phyloP scores from a whole-genome alignment of 2,797 vertebrate genomes.

The Eleutherodactylus coqui region DNA sequence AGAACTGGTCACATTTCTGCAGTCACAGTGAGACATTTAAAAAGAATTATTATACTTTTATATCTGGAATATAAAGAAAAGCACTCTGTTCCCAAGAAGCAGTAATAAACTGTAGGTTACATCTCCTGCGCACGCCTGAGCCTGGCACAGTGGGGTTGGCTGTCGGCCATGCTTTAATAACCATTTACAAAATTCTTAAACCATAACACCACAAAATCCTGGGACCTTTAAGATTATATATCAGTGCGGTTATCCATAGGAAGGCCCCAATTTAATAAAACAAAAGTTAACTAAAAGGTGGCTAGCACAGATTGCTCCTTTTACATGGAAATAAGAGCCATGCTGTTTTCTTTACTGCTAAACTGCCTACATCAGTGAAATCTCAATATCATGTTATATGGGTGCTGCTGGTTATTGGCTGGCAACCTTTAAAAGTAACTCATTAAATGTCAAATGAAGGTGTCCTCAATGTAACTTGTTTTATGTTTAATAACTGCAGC shows the following conservation, averaged over 20 bases:
- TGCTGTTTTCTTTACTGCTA: constrained; percentile 8
- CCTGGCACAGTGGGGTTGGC: constrained; percentile 20
- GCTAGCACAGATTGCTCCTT: constrained; percentile 19
- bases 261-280: constrained; percentile 54
- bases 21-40: background rate
- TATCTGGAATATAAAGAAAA: background rate
- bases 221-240: constrained; percentile 41
- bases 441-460: background rate
- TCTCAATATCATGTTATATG: constrained; percentile 33
- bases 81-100: background rate
- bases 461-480: background rate
- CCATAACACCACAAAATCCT: constrained; percentile 42
- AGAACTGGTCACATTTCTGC: background rate
- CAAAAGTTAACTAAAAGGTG: constrained; percentile 45
- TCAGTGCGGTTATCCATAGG: constrained; percentile 45
- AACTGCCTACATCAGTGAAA: constrained; percentile 47
- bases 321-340: constrained; percentile 28
- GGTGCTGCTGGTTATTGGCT: constrained; percentile 28
- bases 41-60: background rate
- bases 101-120: constrained; percentile 8
- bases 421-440: constrained; percentile 34
- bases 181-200: constrained; percentile 50
- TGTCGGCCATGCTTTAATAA: constrained; percentile 39
- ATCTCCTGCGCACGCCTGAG: constrained; percentile 27
- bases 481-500: background rate